A percentile compares a stretch with the other conserved stretches of the same genome.
Evolutionary conservation across 2,797 vertebrate species (phyloP).

Genomic region (Trachops cirrhosus): DNA sequence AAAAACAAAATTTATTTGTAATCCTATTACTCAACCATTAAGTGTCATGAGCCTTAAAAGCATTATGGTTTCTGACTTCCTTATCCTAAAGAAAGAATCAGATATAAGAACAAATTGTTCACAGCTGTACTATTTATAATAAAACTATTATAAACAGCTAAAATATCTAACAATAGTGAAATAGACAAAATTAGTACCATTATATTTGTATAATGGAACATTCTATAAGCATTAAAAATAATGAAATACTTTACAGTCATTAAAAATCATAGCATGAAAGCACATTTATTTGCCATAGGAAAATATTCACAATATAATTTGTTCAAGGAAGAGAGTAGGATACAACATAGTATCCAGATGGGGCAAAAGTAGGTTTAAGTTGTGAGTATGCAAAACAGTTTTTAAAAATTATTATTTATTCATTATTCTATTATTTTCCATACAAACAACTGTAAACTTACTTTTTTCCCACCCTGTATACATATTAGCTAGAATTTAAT

Average conservation of each 20-base stretch:
- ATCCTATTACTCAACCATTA: background rate
- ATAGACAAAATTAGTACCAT: constrained; percentile 11
- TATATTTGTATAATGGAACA: background rate
- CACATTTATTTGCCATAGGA: background rate
- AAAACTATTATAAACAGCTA: background rate
- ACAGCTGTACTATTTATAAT: background rate
- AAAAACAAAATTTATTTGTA: background rate
- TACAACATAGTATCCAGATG: background rate
- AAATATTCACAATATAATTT: constrained; percentile 24
- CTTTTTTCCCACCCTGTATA: background rate
- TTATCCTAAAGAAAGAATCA: background rate
- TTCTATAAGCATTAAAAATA: constrained; percentile 14
- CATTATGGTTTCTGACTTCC: background rate
- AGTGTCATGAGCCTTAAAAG: background rate
- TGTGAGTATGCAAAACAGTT: background rate
- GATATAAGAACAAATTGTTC: background rate
- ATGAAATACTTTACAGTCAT: background rate
- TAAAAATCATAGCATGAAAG: background rate
- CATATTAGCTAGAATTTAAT: background rate
- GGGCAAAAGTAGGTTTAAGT: background rate
- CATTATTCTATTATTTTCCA: background rate
- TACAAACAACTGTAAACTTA: background rate
- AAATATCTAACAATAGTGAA: background rate
- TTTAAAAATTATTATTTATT: background rate
- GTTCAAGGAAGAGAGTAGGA: constrained; percentile 2